These are phyloP conservation scores for Synanthedon myopaeformis DNA, from an alignment of 2,888 invertebrate species.

Conservation along the genomic window DNA sequence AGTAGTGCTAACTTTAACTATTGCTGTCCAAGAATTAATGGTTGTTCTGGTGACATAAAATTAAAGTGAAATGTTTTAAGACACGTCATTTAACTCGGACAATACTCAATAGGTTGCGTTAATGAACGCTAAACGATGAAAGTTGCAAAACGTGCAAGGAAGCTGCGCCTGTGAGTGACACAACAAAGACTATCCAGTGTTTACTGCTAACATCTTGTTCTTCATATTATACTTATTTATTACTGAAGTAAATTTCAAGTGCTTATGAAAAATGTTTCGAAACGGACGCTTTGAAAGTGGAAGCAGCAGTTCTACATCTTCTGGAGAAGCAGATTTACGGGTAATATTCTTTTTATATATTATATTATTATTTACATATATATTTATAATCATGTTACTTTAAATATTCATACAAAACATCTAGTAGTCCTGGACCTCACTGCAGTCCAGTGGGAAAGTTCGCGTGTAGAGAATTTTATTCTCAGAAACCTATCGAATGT, in stretches of 20 bases:
- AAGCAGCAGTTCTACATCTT: constrained; percentile 52
- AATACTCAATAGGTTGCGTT: constrained; percentile 11
- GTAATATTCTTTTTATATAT: constrained; percentile 18
- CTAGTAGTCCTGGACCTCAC: no score
- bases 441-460: no score
- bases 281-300: constrained; percentile 30
- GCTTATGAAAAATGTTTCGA: constrained; percentile 22
- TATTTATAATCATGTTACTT: neutral
- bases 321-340: constrained; percentile 52
- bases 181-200: neutral
- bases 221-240: neutral
- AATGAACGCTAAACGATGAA: constrained; percentile 30
- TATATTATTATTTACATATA: no score
- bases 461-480: no score
- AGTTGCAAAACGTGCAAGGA: constrained; percentile 7
- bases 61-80: neutral
- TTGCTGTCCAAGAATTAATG: no score
- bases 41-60: neutral
- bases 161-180: neutral
- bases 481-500: no score
- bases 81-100: neutral
- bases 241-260: neutral
- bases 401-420: neutral
- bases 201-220: neutral
- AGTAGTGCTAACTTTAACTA: constrained; percentile 1